phyloP scores from a whole-genome alignment of 1,140 invertebrate genomes.

The Archivesica marissinica region DNA sequence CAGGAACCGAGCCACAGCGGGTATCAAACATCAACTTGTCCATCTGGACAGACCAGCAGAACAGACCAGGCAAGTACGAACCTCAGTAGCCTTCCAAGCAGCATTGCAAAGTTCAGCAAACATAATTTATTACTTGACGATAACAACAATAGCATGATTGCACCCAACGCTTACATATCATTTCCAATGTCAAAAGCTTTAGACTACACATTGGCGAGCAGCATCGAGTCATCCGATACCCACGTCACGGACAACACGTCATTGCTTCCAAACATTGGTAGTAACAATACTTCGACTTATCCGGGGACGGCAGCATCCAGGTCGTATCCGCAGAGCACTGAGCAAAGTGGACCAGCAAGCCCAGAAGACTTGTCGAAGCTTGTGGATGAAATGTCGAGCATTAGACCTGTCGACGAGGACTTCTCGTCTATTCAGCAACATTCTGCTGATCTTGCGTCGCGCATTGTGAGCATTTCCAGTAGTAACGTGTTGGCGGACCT shows the following conservation, averaged over 20 bases:
- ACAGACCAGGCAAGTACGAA: constrained; percentile 35
- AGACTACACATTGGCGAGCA: constrained; percentile 54
- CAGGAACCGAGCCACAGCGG: constrained; percentile 2
- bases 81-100: constrained; percentile 47
- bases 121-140: constrained; percentile 12
- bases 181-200: constrained; percentile 17
- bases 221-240: constrained; percentile 46
- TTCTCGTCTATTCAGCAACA: constrained; percentile 20
- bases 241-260: constrained; percentile 49
- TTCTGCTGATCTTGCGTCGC: constrained; percentile 19
- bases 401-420: constrained; percentile 54
- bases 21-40: constrained; percentile 13
- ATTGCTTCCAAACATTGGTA: constrained; percentile 53
- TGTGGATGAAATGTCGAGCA: constrained; percentile 61
- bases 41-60: constrained; percentile 3
- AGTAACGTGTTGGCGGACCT: constrained; percentile 30
- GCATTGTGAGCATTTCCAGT: constrained; percentile 50
- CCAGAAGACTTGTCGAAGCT: constrained; percentile 59
- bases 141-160: constrained; percentile 54
- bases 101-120: constrained; percentile 52
- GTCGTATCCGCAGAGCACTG: constrained; percentile 20
- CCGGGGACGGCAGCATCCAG: background rate
- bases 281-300: constrained; percentile 54
- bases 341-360: constrained; percentile 31
- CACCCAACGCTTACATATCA: constrained; percentile 37